Percentiles rank a stretch among this genome's conserved stretches.
Conservation (phyloP, 2,113 vertebrate genomes). For the Pluvialis apricaria region DNA sequence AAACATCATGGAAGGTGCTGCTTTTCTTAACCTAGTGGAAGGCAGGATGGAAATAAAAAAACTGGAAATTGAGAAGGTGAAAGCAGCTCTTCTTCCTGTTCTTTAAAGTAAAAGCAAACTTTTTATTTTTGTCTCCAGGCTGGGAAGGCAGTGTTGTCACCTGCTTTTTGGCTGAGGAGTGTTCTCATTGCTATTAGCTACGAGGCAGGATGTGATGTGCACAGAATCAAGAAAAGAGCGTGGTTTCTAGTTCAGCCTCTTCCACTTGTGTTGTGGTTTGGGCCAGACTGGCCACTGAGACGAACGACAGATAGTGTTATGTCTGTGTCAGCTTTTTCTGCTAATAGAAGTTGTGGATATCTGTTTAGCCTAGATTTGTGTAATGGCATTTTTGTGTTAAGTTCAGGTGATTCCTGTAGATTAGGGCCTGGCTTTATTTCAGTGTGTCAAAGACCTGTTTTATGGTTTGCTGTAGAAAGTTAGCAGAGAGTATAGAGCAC, state of each 20-base stretch:
- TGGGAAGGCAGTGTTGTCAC: neutral
- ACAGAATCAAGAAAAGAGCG: neutral
- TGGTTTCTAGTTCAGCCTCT: neutral
- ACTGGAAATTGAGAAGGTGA: neutral
- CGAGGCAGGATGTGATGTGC: neutral
- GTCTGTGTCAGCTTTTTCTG: neutral
- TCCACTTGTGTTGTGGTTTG: neutral
- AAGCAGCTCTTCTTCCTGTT: neutral
- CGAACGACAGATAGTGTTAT: neutral
- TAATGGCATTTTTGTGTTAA: neutral
- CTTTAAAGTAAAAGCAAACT: neutral
- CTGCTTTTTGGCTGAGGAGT: neutral
- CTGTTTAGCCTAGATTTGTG: neutral
- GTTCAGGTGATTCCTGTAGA: neutral
- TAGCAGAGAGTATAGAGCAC: neutral
- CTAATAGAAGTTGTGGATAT: neutral
- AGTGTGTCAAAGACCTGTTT: neutral
- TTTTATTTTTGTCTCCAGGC: neutral
- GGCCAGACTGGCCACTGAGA: too few relatives aligned
- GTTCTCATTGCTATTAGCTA: neutral
- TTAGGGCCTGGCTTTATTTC: neutral
- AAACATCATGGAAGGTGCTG: neutral
- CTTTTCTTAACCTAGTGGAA: neutral
- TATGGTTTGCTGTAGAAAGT: neutral
- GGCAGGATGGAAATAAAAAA: neutral